Conservation (phyloP, 2,888 invertebrate species). For the Allygus modestus region DNA sequence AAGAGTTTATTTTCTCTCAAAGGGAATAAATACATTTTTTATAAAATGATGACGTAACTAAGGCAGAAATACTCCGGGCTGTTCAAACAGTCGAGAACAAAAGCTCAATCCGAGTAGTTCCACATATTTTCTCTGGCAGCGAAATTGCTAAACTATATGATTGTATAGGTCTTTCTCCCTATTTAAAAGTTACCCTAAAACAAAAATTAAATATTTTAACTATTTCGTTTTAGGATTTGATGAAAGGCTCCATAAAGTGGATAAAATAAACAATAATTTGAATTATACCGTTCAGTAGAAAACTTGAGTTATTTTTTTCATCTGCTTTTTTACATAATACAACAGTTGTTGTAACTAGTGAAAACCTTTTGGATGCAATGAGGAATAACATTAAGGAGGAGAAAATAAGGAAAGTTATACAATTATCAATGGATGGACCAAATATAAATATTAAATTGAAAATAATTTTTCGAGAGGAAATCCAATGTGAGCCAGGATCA, state of each 20-base stretch:
- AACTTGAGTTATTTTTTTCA: too few relatives aligned
- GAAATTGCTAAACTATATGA: conserved; percentile 66
- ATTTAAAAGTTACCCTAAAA: conserved; percentile 65
- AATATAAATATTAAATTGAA: too few relatives aligned
- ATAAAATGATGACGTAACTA: conserved; percentile 18
- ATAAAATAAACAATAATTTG: conserved; percentile 67
- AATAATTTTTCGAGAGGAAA: too few relatives aligned
- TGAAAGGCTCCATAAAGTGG: conserved; percentile 69
- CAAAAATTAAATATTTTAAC: conserved; percentile 61
- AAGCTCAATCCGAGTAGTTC: not conserved
- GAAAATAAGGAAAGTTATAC: too few relatives aligned
- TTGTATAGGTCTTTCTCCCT: conserved; percentile 66
- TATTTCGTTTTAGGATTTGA: conserved; percentile 67
- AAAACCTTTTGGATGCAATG: too few relatives aligned
- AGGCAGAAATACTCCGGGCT: conserved; percentile 9
- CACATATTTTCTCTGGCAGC: conserved; percentile 67
- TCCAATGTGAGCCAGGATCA: too few relatives aligned
- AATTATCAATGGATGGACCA: too few relatives aligned
- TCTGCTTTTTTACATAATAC: too few relatives aligned
- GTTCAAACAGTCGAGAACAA: not conserved
- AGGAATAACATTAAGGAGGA: too few relatives aligned
- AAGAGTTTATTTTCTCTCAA: too few relatives aligned
- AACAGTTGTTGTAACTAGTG: too few relatives aligned
- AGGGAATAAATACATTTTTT: not conserved
- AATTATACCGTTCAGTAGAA: too few relatives aligned